Conservation (phyloP, 2,113 vertebrate genomes). For the Syngnathus typhle region DNA sequence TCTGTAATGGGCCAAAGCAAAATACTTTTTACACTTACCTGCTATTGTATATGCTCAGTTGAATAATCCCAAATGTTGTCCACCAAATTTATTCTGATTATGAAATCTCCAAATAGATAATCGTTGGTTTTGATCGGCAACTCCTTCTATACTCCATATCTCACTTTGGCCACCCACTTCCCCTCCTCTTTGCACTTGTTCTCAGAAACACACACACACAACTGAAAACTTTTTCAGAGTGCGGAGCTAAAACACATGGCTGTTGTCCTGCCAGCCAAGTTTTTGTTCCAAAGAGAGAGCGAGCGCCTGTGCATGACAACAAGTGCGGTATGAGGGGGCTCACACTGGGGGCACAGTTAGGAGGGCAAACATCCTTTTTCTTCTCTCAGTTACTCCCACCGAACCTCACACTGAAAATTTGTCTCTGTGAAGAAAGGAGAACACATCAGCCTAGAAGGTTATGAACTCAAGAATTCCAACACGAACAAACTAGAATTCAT, state of each 20-base stretch:
- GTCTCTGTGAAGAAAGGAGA: neutral
- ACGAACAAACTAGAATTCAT: neutral
- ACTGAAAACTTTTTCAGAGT: constrained; percentile 62
- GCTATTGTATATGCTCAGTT: constrained; percentile 6
- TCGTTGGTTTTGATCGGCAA: constrained; percentile 29
- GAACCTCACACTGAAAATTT: neutral
- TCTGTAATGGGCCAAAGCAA: too few relatives aligned
- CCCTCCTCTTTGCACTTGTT: constrained; percentile 20
- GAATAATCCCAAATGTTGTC: constrained; percentile 8
- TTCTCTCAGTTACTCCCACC: constrained; percentile 16
- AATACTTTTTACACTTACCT: constrained; percentile 36
- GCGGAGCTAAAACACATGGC: constrained; percentile 64
- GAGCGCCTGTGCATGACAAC: constrained; percentile 73
- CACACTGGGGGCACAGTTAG: constrained; percentile 55
- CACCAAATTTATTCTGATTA: constrained; percentile 15
- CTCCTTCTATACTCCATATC: constrained; percentile 39
- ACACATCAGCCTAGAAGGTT: neutral
- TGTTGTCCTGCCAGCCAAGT: constrained; percentile 62
- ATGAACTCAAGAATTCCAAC: neutral
- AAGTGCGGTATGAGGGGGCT: constrained; percentile 66
- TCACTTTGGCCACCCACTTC: constrained; percentile 10
- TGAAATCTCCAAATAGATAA: constrained; percentile 19
- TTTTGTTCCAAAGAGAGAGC: constrained; percentile 62
- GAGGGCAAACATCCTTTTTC: constrained; percentile 43
- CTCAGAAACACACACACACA: constrained; percentile 38